These are phyloP conservation scores for Crotalus viridis DNA, from an alignment of 2,113 vertebrate species.

Conservation along the genomic window DNA sequence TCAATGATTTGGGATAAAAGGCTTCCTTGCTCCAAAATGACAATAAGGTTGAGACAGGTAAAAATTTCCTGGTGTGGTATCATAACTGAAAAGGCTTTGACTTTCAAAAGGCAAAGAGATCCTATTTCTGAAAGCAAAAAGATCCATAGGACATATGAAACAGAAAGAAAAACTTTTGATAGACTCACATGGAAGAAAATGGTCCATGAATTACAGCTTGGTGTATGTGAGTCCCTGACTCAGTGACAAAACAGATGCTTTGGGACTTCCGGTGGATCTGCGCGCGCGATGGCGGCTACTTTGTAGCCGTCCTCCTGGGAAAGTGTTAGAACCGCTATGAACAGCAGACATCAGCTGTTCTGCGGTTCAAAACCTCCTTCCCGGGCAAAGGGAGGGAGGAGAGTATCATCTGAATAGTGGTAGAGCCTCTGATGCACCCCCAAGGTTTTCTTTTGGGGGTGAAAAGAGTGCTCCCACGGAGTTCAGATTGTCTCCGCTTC, in stretches of 20 bases:
- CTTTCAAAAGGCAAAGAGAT: not conserved
- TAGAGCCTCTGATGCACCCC: too few relatives aligned
- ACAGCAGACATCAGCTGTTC: too few relatives aligned
- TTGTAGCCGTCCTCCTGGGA: too few relatives aligned
- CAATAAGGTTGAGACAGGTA: not conserved
- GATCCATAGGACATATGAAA: not conserved
- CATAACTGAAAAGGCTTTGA: not conserved
- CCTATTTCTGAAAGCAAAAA: not conserved
- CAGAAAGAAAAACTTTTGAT: not conserved
- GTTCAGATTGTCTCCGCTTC: too few relatives aligned
- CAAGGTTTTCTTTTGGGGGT: too few relatives aligned
- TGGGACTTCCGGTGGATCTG: too few relatives aligned
- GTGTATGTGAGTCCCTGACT: not conserved
- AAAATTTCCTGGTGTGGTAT: not conserved
- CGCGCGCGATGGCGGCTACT: too few relatives aligned
- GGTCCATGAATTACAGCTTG: not conserved
- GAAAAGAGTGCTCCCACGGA: too few relatives aligned
- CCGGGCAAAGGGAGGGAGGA: too few relatives aligned
- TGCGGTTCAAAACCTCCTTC: too few relatives aligned
- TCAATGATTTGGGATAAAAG: not conserved
- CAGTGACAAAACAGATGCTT: not conserved
- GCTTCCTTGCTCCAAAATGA: not conserved
- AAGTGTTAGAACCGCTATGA: too few relatives aligned
- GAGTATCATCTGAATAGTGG: too few relatives aligned
- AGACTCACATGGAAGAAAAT: not conserved